Base-by-base conservation (phyloP, 2,113 vertebrate genomes). In the Bos taurus region DNA sequence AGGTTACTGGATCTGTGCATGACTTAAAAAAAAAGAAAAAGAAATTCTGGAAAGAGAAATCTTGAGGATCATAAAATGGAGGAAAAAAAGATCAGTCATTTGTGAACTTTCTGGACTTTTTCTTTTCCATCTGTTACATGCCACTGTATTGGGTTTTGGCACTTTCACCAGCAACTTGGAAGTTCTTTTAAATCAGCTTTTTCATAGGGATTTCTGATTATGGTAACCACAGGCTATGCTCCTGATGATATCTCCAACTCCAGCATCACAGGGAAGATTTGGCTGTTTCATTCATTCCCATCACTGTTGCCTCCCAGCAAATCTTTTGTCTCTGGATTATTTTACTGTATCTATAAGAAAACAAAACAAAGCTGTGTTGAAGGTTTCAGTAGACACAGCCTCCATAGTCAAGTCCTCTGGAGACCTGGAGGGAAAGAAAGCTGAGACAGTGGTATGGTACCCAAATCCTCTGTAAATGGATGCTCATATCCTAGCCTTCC, bases 241-340 rank as follows among this genome's bases (percentile, higher is more conserved):
- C 4, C 48, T 28, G 33, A 64, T 23, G 33, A 77, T 56, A 43
- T 46, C 56, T 36, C 60, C 2, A 1, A 43, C 71, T 74, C 25
- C 14, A 64, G 81, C 67, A 93, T 96, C 81, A 62, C 21, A 33
- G 88, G 36, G 46, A 83, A 84, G n/a, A 89, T 91, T 67, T 77
- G 94, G 88, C 71, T 48, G 26, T 97, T 97, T 97, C 97, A 84
- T 94, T 97, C 94, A 88, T 92, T 95, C 95, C 54, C 84, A 59
- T 23, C 43, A 19, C 95, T 81, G 46, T 80, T 77, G 82, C 87
- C 91, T 96, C 91, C 89, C 91, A 96, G 88, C 92, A 91, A 91
- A 86, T 52, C 86, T 36, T 90, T 82, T 52, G 78, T 96, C 95
- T 96, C 97, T 95, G 71, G 95, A 81, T 91, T 93, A 94, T 93